Evolutionary conservation across 2,888 invertebrate genomes (phyloP).

Genomic region (Clusia tigrina): DNA sequence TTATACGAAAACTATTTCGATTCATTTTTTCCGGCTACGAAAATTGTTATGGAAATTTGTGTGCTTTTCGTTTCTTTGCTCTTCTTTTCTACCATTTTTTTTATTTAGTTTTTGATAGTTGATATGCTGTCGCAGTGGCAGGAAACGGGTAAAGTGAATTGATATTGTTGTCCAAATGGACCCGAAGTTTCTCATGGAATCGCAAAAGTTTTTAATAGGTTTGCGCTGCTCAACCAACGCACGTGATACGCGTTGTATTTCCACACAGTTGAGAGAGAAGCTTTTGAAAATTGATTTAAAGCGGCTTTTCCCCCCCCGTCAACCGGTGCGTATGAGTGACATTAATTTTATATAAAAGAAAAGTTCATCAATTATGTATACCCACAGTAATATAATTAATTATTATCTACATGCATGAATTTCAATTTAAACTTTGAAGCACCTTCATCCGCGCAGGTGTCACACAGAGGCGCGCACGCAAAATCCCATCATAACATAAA

Average conservation of each 20-base stretch:
- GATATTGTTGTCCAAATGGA: conserved; percentile 1
- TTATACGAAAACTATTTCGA: conserved; percentile 1
- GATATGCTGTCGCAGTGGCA: neutral
- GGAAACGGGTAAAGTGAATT: conserved; percentile 6
- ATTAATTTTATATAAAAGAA: no score
- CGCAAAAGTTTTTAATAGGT: conserved; percentile 1
- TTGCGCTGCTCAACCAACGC: no score
- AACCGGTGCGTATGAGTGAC: no score
- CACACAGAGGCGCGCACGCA: conserved; percentile 25
- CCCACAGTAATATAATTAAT: no score
- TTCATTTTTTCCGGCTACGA: neutral
- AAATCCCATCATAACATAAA: conserved; percentile 34
- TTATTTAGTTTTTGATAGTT: no score
- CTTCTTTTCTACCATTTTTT: no score
- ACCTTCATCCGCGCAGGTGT: neutral
- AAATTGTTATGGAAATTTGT: neutral
- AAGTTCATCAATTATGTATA: no score
- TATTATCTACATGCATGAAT: conserved; percentile 25
- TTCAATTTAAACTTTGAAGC: neutral
- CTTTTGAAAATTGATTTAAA: no score
- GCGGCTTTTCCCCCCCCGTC: no score
- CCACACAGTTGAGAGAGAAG: no score
- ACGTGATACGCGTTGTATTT: no score
- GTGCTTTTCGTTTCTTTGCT: neutral
- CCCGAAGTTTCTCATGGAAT: conserved; percentile 4